phyloP scores from a whole-genome alignment of 2,797 vertebrate species.

The Eospalax fontanierii region DNA sequence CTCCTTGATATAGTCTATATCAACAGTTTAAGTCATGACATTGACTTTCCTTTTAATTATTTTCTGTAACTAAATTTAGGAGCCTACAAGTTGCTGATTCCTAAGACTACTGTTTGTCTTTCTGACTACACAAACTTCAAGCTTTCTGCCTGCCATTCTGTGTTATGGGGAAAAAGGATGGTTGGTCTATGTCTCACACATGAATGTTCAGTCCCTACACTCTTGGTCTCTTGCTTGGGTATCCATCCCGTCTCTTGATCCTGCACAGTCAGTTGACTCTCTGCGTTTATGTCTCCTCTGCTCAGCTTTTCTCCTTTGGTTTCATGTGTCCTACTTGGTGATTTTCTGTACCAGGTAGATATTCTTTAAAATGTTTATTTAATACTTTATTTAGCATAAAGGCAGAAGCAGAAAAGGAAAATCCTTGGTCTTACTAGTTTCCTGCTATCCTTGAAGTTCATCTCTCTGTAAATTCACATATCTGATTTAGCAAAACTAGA shows the following conservation, averaged over 20 bases:
- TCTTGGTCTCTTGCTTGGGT: background rate
- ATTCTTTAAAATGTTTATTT: background rate
- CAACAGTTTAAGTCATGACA: background rate
- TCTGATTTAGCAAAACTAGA: conserved; percentile 14
- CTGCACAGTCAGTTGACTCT: too few relatives aligned
- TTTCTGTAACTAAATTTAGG: background rate
- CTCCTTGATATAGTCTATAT: background rate
- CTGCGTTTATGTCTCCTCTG: background rate
- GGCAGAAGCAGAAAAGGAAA: background rate
- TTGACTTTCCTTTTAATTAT: background rate
- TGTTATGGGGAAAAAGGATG: background rate
- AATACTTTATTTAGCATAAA: conserved; percentile 51
- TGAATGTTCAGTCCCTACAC: background rate
- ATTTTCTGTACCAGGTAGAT: background rate
- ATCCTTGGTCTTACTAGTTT: background rate
- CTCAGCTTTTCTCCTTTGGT: background rate
- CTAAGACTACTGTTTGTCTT: background rate
- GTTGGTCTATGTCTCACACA: background rate
- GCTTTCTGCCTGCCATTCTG: background rate
- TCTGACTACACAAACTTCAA: background rate
- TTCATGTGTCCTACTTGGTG: background rate
- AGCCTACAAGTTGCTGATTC: too few relatives aligned
- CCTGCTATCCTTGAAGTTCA: background rate
- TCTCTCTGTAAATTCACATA: background rate
- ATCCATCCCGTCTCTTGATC: background rate